Evolutionary conservation across 2,113 vertebrate species (phyloP), one percentile per base, ranked within the genome.

Genomic region (Leucoraja erinaceus): DNA sequence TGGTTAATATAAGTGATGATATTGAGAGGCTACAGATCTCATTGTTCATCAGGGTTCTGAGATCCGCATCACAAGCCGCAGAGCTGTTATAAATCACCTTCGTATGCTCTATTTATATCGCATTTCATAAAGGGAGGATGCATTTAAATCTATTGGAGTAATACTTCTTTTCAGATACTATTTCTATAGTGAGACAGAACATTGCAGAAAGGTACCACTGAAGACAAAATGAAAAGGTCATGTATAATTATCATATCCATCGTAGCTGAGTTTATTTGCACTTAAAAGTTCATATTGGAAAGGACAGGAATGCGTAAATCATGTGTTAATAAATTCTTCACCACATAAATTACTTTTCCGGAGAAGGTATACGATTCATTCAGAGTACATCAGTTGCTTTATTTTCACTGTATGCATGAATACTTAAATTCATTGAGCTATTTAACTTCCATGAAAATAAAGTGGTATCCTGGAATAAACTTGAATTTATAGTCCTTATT

Each of bases 161-260:
- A 47, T 91, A 72, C 54, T 54, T 91, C 90, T 91, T 91, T 91
- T 20, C 54, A 72, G 54, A 91, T 47, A 90, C 20, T 90, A 70
- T 38, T 72, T 90, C 83, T 16, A 72, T 7, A 72, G 33, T 74
- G 68, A 91, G 68, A 72, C 22, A 28, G 90, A 11, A 28, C 66
- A 91, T 38, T 63, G 63, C 33, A 47, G 8, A 70, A 90, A 47
- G 31, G 66, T 72, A 68, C 22, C 38, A 72, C 18, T 91, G 33
- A 74, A 72, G 22, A 0, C 54, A 63, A 38, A 72, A 47, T 2
- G 33, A 91, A 72, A 72, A 72, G 33, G 18, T 25, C 22, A 70
- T 54, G 4, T 72, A 22, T 54, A 72, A 91, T 54, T 54, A 72
- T 25, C 18, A 54, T 72, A 38, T 22, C 90, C 33, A 9, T 1